Conservation (phyloP, 2,888 invertebrate species). For the Netelia fuscicornis region DNA sequence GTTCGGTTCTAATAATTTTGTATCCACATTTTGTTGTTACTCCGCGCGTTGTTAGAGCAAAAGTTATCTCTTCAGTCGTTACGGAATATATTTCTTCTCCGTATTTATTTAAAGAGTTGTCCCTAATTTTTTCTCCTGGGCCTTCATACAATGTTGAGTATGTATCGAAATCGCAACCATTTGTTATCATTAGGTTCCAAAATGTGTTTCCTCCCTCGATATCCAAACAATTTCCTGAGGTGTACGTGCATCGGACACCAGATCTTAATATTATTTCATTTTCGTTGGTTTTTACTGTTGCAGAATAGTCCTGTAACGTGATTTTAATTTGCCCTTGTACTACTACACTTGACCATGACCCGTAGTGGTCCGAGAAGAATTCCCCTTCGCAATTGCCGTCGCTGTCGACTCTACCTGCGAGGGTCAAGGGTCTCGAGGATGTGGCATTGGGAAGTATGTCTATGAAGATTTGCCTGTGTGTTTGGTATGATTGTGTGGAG, state of each 20-base stretch:
- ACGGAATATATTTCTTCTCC: conserved; percentile 30
- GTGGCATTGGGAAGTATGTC: not conserved
- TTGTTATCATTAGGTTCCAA: conserved; percentile 35
- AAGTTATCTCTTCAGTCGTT: conserved; percentile 48
- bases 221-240: conserved; percentile 45
- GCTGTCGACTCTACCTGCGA: conserved; percentile 15
- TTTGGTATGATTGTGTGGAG: too few relatives aligned
- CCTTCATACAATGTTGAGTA: too few relatives aligned
- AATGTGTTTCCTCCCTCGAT: conserved; percentile 20
- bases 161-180: not conserved
- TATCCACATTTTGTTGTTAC: conserved; percentile 50
- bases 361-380: conserved; percentile 38
- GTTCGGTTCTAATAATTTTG: conserved; percentile 11
- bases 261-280: conserved; percentile 52
- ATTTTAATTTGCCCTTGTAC: conserved; percentile 45
- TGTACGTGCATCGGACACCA: conserved; percentile 48
- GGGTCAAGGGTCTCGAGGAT: not conserved
- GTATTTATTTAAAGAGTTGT: not conserved
- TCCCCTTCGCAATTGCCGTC: conserved; percentile 23
- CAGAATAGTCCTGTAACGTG: not conserved
- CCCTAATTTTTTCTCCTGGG: too few relatives aligned
- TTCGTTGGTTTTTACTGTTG: conserved; percentile 29
- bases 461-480: not conserved
- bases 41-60: conserved; percentile 48
- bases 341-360: conserved; percentile 39